These are phyloP conservation scores for Dolichoris vasculosae DNA, from an alignment of 1,140 invertebrate species.

Conservation along the genomic window DNA sequence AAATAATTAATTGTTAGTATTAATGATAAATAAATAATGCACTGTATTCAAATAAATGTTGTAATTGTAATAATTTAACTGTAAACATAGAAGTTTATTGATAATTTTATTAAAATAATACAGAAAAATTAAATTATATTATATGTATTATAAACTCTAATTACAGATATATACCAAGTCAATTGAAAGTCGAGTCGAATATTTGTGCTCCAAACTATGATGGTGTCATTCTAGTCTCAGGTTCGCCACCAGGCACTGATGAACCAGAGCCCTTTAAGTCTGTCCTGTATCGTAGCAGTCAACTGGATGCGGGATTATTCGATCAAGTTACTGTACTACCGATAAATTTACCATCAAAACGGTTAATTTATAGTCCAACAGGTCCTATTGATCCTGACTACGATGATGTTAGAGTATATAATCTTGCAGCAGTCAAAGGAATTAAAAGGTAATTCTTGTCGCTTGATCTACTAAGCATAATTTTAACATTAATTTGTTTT, in stretches of 20 bases:
- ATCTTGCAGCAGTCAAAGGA: constrained; percentile 78
- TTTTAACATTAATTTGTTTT: too few relatives aligned
- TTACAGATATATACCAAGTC: constrained; percentile 68
- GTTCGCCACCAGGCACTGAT: constrained; percentile 63
- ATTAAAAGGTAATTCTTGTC: constrained; percentile 78
- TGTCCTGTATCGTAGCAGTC: constrained; percentile 63
- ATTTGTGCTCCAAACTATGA: constrained; percentile 67
- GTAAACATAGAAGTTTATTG: too few relatives aligned
- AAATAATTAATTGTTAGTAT: too few relatives aligned
- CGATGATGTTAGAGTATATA: constrained; percentile 84
- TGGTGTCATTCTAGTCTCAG: constrained; percentile 70
- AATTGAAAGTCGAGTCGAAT: constrained; percentile 68
- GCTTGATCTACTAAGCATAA: too few relatives aligned
- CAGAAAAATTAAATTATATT: too few relatives aligned
- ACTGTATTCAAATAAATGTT: too few relatives aligned
- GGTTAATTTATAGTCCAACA: constrained; percentile 84
- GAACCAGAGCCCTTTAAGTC: constrained; percentile 72
- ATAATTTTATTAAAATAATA: too few relatives aligned
- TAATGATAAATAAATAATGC: too few relatives aligned
- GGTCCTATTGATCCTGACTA: constrained; percentile 86
- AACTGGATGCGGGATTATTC: constrained; percentile 67
- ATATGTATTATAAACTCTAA: neutral
- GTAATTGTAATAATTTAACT: too few relatives aligned
- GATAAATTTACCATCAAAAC: constrained; percentile 78
- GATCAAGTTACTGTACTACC: constrained; percentile 76